A percentile compares a stretch with the other conserved stretches of the same genome.
phyloP scores from a whole-genome alignment of 2,113 vertebrate species.

The Tylochromis polylepis region DNA sequence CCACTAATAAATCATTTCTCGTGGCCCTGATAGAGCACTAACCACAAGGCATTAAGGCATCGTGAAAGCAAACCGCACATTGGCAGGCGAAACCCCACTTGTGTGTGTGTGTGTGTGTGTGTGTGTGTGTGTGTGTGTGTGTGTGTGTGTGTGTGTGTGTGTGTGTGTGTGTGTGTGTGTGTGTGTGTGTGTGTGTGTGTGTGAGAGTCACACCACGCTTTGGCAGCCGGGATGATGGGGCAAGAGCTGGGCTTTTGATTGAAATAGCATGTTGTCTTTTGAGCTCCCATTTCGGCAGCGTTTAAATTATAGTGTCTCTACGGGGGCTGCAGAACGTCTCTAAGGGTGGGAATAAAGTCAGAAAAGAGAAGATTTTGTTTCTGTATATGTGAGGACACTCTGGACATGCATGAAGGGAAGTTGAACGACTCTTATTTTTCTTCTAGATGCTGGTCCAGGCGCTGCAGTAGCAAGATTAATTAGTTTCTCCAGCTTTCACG shows the following conservation, averaged over 20 bases:
- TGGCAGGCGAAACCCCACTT: constrained; percentile 42
- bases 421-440: not conserved
- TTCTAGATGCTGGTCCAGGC: not conserved
- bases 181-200: not conserved
- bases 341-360: constrained; percentile 31
- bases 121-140: constrained; percentile 13
- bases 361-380: not conserved
- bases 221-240: constrained; percentile 62
- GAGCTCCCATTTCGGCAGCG: constrained; percentile 63
- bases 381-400: constrained; percentile 23
- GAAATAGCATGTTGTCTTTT: constrained; percentile 75
- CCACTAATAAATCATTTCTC: constrained; percentile 80
- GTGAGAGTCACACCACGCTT: constrained; percentile 48
- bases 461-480: constrained; percentile 1
- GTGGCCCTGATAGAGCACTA: constrained; percentile 69
- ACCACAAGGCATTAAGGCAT: constrained; percentile 73
- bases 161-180: not conserved
- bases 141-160: constrained; percentile 10
- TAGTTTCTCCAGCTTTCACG: not conserved
- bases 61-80: constrained; percentile 64
- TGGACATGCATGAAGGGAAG: constrained; percentile 1
- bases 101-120: not conserved
- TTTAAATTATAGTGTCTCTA: constrained; percentile 72
- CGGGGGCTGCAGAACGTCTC: constrained; percentile 50
- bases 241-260: constrained; percentile 69